Evolutionary conservation across 1,140 invertebrate genomes (phyloP).

Genomic region (Drosophila rhopaloa): DNA sequence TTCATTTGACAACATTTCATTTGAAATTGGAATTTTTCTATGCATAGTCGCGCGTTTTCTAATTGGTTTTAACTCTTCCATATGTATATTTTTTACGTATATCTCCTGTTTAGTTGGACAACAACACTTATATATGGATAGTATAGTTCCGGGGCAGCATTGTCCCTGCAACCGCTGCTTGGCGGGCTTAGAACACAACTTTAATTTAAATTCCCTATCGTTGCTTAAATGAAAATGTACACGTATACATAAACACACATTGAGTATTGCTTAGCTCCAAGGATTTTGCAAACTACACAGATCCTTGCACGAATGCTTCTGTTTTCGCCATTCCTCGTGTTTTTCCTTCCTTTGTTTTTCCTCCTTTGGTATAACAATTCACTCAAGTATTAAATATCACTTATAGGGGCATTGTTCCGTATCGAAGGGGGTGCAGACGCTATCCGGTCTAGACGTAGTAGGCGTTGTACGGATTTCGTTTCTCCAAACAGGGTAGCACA

Average conservation of each 20-base stretch:
- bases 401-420: conserved; percentile 48
- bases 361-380: conserved; percentile 36
- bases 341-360: conserved; percentile 15
- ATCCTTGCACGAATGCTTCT: conserved; percentile 29
- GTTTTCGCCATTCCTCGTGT: conserved; percentile 3
- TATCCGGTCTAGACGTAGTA: conserved; percentile 84
- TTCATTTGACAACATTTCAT: conserved; percentile 22
- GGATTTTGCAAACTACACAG: conserved; percentile 46
- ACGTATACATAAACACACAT: conserved; percentile 65
- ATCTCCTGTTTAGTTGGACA: conserved; percentile 41
- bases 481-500: conserved; percentile 89
- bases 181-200: conserved; percentile 39
- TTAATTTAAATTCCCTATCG: conserved; percentile 58
- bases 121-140: conserved; percentile 57
- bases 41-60: conserved; percentile 7
- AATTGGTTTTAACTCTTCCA: background rate
- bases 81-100: conserved; percentile 53
- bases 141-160: conserved; percentile 37
- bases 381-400: conserved; percentile 67
- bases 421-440: conserved; percentile 16
- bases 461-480: conserved; percentile 85
- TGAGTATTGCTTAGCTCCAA: conserved; percentile 76
- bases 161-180: conserved; percentile 10
- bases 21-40: conserved; percentile 10
- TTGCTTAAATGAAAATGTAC: conserved; percentile 57